Evolutionary conservation across 1,140 invertebrate genomes (phyloP), one percentile per base, ranked within the genome.

Genomic region (Acarapis woodi): DNA sequence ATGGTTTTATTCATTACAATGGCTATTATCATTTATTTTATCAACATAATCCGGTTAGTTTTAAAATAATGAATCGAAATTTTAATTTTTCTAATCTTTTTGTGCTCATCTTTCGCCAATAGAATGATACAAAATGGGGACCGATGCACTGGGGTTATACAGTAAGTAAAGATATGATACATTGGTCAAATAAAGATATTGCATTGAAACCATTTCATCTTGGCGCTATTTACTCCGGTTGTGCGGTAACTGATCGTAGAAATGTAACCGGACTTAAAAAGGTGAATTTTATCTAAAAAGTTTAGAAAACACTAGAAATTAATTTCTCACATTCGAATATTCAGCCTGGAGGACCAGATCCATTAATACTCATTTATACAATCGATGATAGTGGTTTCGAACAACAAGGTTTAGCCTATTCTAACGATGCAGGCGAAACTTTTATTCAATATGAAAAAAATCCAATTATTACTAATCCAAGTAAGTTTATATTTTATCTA

Each of bases 61-160:
- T n/a, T n/a, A n/a, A n/a, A n/a, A n/a, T n/a, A n/a, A n/a, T n/a
- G n/a, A n/a, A n/a, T n/a, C n/a, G n/a, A n/a, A n/a, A n/a, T n/a
- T n/a, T n/a, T n/a, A n/a, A n/a, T n/a, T n/a, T n/a, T n/a, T n/a
- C n/a, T n/a, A n/a, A n/a, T n/a, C n/a, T n/a, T n/a, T n/a, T n/a
- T n/a, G n/a, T n/a, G n/a, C n/a, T n/a, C n/a, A n/a, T n/a, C n/a
- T n/a, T n/a, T n/a, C n/a, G n/a, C n/a, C n/a, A n/a, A n/a, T n/a
- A n/a, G n/a, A n/a, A n/a, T n/a, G 36, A 19, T 19, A 10, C 28
- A 6, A 12, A 18, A 3, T 29, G 16, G 26, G 26, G 24, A 8
- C 24, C 40, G 3, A 38, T 41, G 35, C 35, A 41, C 26, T 41
- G 40, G 40, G 40, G 40, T 21, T 35, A 41, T 18, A 26, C 35